Percentiles rank a stretch among this genome's conserved stretches.
Evolutionary conservation across 2,113 vertebrate genomes (phyloP).

Genomic region (Xiphophorus hellerii): DNA sequence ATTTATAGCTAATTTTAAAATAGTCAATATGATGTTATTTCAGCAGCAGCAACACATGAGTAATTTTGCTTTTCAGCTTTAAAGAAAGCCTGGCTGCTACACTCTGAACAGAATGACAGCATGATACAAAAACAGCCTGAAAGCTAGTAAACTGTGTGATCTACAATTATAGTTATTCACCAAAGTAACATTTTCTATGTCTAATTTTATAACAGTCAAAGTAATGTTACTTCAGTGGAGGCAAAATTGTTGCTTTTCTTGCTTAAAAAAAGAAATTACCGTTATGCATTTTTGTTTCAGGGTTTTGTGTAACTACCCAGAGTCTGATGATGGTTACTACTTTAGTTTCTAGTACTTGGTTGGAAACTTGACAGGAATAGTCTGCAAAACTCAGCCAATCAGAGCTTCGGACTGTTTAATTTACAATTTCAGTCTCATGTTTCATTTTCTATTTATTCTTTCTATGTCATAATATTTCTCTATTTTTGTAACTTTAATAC

Average conservation of each 20-base stretch:
- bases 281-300: no score
- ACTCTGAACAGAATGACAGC: not conserved
- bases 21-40: no score
- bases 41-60: no score
- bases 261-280: not conserved
- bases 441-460: not conserved
- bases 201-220: no score
- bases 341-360: not conserved
- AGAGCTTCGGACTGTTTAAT: not conserved
- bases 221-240: no score
- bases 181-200: not conserved
- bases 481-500: slow-evolving; percentile 4
- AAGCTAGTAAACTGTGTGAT: not conserved
- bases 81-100: not conserved
- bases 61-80: no score
- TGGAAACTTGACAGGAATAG: not conserved
- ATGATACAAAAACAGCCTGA: no score
- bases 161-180: not conserved
- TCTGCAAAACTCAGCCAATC: not conserved
- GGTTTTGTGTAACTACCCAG: not conserved
- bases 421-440: slow-evolving; percentile 4
- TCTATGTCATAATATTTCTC: not conserved
- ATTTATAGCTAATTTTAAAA: no score
- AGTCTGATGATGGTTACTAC: not conserved
- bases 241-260: not conserved